Conservation (phyloP, 2,888 invertebrate genomes). For the Drosophila sordidapex region DNA sequence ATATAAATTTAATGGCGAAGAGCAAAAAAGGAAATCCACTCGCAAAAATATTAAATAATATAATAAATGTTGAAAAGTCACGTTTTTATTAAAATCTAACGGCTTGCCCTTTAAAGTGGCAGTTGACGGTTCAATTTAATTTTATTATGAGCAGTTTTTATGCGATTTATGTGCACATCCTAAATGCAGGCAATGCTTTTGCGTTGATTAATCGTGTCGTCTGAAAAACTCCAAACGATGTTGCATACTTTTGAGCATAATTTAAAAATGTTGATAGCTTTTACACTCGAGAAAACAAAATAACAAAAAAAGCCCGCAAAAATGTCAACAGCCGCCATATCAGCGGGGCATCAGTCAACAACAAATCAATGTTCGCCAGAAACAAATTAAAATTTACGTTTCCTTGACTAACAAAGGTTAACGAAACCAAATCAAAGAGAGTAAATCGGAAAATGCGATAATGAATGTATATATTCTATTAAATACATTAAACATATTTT, state of each 20-base stretch:
- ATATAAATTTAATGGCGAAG: not conserved
- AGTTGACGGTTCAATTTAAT: not conserved
- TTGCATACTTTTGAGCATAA: slow-evolving; percentile 39
- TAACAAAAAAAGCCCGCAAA: slow-evolving; percentile 1
- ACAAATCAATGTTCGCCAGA: slow-evolving; percentile 25
- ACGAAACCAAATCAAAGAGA: not conserved
- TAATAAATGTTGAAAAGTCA: not conserved
- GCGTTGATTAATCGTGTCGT: slow-evolving; percentile 16
- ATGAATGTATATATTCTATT: not conserved
- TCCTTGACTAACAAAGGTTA: slow-evolving; percentile 32
- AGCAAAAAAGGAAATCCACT: not conserved
- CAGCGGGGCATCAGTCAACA: slow-evolving; percentile 22
- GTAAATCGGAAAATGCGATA: not conserved
- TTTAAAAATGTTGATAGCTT: slow-evolving; percentile 24
- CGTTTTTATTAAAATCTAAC: not conserved
- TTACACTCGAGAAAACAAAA: slow-evolving; percentile 22
- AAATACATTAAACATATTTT: not conserved
- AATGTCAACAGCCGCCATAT: slow-evolving; percentile 46
- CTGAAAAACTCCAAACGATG: not conserved
- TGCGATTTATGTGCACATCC: not conserved
- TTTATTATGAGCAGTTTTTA: not conserved
- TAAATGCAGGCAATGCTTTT: slow-evolving; percentile 32
- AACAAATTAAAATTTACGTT: slow-evolving; percentile 23
- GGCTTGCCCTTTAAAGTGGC: not conserved
- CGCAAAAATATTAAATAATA: not conserved